These are phyloP conservation scores for Galaxias olidus DNA, from an alignment of 2,797 vertebrate species.

Conservation along the genomic window DNA sequence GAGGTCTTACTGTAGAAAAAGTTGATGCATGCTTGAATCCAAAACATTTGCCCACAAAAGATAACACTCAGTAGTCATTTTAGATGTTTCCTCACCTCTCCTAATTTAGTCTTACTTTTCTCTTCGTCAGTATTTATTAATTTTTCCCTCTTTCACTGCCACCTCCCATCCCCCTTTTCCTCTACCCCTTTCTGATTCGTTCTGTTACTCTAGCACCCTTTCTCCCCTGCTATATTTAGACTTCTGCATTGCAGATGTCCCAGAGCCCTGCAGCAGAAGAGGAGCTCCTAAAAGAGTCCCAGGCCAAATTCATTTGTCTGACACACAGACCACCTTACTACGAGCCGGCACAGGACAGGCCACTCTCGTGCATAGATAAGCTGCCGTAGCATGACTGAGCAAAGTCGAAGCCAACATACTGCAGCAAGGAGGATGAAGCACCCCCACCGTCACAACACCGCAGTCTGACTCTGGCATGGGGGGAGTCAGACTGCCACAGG, in stretches of 20 bases:
- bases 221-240: conserved; percentile 69
- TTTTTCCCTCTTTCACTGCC: background rate
- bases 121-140: background rate
- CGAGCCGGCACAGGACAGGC: background rate
- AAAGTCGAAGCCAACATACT: conserved; percentile 40
- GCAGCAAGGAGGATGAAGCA: conserved; percentile 54
- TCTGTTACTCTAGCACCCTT: conserved; percentile 29
- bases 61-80: too few relatives aligned
- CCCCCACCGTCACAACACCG: conserved; percentile 43
- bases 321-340: conserved; percentile 16
- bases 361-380: conserved; percentile 12
- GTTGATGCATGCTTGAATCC: too few relatives aligned
- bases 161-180: background rate
- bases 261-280: conserved; percentile 54
- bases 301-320: conserved; percentile 48
- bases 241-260: conserved; percentile 76
- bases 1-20: too few relatives aligned
- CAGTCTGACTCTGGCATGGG: conserved; percentile 52
- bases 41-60: too few relatives aligned
- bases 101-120: background rate
- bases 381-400: conserved; percentile 13
- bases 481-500: too few relatives aligned
- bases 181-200: background rate
- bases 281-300: conserved; percentile 51
- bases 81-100: background rate